Conservation (phyloP, 2,113 vertebrate genomes). For the Sebastes schlegelii region DNA sequence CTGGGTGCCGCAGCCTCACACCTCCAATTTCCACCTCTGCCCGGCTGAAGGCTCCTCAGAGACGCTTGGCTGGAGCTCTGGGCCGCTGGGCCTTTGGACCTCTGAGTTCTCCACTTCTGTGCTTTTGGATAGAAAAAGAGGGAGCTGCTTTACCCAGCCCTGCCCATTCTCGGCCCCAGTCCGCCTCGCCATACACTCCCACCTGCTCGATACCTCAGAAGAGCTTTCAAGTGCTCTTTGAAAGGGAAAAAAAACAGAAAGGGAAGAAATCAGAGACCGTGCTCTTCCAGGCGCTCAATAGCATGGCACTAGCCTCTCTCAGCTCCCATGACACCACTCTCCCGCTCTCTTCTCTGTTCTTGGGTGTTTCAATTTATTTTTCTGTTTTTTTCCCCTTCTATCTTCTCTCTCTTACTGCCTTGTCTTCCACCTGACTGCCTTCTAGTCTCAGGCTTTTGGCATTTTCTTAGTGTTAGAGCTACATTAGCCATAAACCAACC, state of each 20-base stretch:
- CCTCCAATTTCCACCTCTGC: constrained; percentile 67
- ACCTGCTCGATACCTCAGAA: constrained; percentile 88
- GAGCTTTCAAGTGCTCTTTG: constrained; percentile 92
- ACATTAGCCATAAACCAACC: constrained; percentile 36
- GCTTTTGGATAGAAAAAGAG: constrained; percentile 61
- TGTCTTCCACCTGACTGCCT: constrained; percentile 80
- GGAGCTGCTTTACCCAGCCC: constrained; percentile 62
- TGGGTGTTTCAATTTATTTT: constrained; percentile 82
- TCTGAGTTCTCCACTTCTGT: constrained; percentile 67
- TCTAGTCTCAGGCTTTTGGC: constrained; percentile 63
- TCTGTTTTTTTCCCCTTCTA: constrained; percentile 71
- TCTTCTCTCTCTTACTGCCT: constrained; percentile 73
- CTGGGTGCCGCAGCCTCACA: constrained; percentile 41
- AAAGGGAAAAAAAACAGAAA: constrained; percentile 71
- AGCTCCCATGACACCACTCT: constrained; percentile 84
- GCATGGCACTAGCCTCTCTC: constrained; percentile 81
- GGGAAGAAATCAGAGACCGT: constrained; percentile 87
- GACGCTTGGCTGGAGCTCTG: constrained; percentile 71
- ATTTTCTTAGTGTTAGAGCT: constrained; percentile 35
- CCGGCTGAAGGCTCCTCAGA: constrained; percentile 67
- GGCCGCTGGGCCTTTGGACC: constrained; percentile 74
- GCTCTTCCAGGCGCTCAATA: constrained; percentile 86
- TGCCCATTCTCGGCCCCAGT: constrained; percentile 55
- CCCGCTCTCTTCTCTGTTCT: constrained; percentile 73
- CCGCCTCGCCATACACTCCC: constrained; percentile 78